Evolutionary conservation across 1,140 invertebrate species (phyloP).

Genomic region (Formica selysi): DNA sequence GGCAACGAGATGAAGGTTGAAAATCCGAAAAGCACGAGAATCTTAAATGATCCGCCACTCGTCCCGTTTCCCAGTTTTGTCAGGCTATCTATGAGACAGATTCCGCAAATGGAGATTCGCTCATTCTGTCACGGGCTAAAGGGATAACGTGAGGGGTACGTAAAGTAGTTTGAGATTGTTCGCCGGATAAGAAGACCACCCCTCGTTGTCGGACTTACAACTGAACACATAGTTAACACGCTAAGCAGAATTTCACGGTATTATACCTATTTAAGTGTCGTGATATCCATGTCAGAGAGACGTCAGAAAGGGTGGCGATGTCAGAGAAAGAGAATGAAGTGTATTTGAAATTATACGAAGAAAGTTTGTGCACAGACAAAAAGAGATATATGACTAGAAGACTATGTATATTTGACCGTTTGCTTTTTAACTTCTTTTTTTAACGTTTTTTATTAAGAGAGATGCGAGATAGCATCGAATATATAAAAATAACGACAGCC

Average conservation of each 20-base stretch:
- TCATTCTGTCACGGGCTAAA: background rate
- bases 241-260: constrained; percentile 69
- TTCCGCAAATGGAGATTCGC: background rate
- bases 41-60: constrained; percentile 14
- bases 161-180: constrained; percentile 72
- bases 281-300: constrained; percentile 41
- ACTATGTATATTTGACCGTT: background rate
- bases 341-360: background rate
- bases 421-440: background rate
- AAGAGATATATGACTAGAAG: background rate
- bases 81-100: background rate
- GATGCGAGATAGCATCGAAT: background rate
- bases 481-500: constrained; percentile 27
- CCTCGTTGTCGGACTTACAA: constrained; percentile 61
- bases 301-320: background rate
- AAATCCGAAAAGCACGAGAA: constrained; percentile 30
- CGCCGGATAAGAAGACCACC: constrained; percentile 61
- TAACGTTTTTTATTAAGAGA: background rate
- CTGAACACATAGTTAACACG: constrained; percentile 71
- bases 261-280: constrained; percentile 72
- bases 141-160: background rate
- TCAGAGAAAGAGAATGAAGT: background rate
- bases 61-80: background rate
- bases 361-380: background rate
- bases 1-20: background rate